These are phyloP conservation scores for Colinus virginianus DNA, from an alignment of 2,113 vertebrate species.

Conservation along the genomic window DNA sequence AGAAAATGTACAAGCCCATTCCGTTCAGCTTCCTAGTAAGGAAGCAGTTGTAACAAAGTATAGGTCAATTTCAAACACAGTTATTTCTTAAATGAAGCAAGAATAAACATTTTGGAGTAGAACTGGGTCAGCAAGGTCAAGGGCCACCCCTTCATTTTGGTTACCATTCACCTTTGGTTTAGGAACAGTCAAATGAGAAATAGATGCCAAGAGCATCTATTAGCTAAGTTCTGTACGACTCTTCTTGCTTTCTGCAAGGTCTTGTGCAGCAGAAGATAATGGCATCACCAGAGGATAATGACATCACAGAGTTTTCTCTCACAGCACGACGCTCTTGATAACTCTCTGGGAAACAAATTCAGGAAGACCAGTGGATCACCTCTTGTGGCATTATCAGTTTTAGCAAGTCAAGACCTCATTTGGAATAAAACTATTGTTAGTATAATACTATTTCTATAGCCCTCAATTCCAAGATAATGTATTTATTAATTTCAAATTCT, in stretches of 20 bases:
- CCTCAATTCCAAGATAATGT: neutral
- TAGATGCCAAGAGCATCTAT: neutral
- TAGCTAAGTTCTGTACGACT: neutral
- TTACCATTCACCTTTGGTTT: neutral
- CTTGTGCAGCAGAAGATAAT: neutral
- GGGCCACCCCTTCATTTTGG: neutral
- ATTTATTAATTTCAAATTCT: neutral
- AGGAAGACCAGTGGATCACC: neutral
- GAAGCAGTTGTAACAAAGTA: neutral
- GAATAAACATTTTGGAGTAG: neutral
- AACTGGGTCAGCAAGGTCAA: neutral
- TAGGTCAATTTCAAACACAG: neutral
- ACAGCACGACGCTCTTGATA: neutral
- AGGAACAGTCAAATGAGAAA: neutral
- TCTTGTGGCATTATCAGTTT: neutral
- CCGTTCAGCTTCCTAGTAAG: neutral
- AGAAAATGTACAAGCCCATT: neutral
- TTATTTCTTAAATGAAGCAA: neutral
- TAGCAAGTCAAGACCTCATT: neutral
- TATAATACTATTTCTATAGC: neutral
- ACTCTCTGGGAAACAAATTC: neutral
- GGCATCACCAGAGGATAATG: neutral
- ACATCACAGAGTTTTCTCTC: neutral
- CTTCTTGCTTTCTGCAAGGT: neutral
- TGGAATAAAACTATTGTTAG: neutral